Evolutionary conservation across 2,113 vertebrate species (phyloP).

Genomic region (Sylvietta virens): DNA sequence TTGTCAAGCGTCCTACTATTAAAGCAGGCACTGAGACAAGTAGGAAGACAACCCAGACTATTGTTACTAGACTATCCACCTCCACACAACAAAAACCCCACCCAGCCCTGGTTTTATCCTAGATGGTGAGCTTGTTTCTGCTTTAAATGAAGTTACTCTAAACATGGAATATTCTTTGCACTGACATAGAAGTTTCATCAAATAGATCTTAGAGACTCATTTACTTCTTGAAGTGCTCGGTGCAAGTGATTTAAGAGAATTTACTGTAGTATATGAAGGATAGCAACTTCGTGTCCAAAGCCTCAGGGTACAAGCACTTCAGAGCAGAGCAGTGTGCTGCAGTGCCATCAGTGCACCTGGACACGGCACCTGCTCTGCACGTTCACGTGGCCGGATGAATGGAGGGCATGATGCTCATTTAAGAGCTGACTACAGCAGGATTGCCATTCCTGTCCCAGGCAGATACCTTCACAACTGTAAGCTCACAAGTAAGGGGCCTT

Average conservation of each 20-base stretch:
- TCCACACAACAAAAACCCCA: background rate
- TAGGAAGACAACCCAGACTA: background rate
- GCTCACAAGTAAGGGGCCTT: background rate
- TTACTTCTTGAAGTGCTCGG: background rate
- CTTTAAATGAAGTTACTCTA: background rate
- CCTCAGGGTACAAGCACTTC: background rate
- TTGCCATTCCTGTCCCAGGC: background rate
- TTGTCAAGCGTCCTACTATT: background rate
- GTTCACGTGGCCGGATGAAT: rapidly evolving
- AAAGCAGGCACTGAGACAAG: background rate
- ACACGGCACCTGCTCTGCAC: rapidly evolving
- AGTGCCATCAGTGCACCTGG: background rate
- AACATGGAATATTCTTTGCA: background rate
- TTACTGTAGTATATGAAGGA: background rate
- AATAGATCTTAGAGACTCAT: background rate
- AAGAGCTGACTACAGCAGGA: background rate
- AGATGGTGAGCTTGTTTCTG: background rate
- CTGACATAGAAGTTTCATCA: background rate
- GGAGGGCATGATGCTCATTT: background rate
- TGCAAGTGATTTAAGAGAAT: background rate
- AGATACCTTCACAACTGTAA: background rate
- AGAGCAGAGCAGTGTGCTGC: background rate
- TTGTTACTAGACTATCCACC: background rate
- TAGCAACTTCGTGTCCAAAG: no score
- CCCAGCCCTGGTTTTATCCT: background rate